These are phyloP conservation scores for Julus scandinavius DNA, from an alignment of 2,888 invertebrate species.

Conservation along the genomic window DNA sequence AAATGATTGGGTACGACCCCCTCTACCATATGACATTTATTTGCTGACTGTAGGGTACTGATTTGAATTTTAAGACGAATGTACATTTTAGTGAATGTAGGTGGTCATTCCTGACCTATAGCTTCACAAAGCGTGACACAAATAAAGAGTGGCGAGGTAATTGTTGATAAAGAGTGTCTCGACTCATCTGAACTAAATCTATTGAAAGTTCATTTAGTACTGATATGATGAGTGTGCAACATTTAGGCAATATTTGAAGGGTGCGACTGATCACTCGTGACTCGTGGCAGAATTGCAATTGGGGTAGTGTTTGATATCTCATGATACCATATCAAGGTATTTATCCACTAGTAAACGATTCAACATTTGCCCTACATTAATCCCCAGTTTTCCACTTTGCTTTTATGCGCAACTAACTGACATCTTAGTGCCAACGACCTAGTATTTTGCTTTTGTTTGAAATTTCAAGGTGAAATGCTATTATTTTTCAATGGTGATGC, in stretches of 20 bases:
- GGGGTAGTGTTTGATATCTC: background rate
- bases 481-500: background rate
- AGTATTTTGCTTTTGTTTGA: background rate
- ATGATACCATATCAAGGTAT: background rate
- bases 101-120: background rate
- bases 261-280: background rate
- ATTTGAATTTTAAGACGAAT: too few species aligned
- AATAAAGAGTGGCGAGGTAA: too few species aligned
- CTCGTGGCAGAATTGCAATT: background rate
- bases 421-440: background rate
- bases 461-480: conserved; percentile 23
- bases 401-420: background rate
- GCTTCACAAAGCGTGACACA: too few species aligned
- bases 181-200: background rate
- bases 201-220: background rate
- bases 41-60: too few species aligned
- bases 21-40: too few species aligned
- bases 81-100: too few species aligned
- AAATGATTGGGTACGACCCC: too few species aligned
- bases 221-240: background rate
- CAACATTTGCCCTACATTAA: background rate
- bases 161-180: background rate
- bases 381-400: background rate
- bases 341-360: background rate
- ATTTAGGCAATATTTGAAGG: background rate